Base-by-base conservation (phyloP, 2,113 vertebrate genomes). In the Ptilonorhynchus violaceus region DNA sequence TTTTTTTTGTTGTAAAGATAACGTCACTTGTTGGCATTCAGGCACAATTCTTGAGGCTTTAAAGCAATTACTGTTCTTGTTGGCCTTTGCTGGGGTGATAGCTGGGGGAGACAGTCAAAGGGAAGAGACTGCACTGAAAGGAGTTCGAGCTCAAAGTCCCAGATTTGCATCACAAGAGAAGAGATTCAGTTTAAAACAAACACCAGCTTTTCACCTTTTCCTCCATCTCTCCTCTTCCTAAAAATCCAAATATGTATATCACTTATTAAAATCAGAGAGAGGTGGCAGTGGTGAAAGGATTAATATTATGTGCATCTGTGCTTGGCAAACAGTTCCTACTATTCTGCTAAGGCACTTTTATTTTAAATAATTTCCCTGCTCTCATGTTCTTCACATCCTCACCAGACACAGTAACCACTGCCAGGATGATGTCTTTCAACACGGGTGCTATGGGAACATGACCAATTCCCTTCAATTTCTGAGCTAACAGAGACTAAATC, bases 361-460 rank as follows among this genome's bases (percentile, higher is more conserved):
- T 94, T 90, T 96, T 49, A 91, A 94, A 94, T 60, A 31, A 37
- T 63, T 82, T 83, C 5, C 1, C 76, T 77, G 59, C 68, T 94
- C 64, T 89, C 67, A 17, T 81, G 69, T 89, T 94, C 92, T 63
- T 70, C 82, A 47, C 74, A 85, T 94, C 92, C 88, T 90, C 90
- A 92, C 73, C 86, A 95, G 81, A 62, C 78, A 42, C 70, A 52
- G 72, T n/a, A 50, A 76, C 81, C 47, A 13, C 28, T 4, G 41
- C 87, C 85, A 96, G 88, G 49, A 88, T 88, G 74, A 90, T 83
- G 92, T 85, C 88, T 95, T 89, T 93, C 92, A 89, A 33, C 70
- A 89, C 3, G 56, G 58, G 33, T 72, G 85, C 93, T 84, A 91
- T 79, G 79, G 72, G 68, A 96, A 63, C 70, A 14, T 56, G 72